Evolutionary conservation across 2,888 invertebrate species (phyloP), one percentile per base, ranked within the genome.

Genomic region (Eumacrocentrus americanus): DNA sequence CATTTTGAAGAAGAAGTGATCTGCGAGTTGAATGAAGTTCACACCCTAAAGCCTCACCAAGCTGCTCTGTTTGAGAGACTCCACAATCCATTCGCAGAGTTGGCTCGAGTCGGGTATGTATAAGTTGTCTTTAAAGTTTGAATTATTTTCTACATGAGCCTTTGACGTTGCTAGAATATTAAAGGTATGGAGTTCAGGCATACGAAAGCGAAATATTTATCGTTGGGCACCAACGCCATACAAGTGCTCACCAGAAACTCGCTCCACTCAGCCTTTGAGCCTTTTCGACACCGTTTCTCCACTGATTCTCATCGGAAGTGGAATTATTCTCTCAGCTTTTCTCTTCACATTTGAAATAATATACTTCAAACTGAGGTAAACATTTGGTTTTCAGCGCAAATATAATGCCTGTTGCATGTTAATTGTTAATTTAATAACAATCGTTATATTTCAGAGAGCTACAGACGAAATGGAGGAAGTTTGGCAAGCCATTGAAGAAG

Each of bases 101-200:
- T 78, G 22, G 63, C 69, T 3, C 76, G 67, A 67, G 66, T 77
- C 4, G 79, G 77, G 78, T 77, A 66, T n/a, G n/a, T n/a, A n/a
- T n/a, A n/a, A n/a, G n/a, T n/a, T n/a, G n/a, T n/a, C n/a, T n/a
- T n/a, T n/a, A n/a, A n/a, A n/a, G n/a, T n/a, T n/a, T n/a, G n/a
- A n/a, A n/a, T n/a, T n/a, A n/a, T n/a, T n/a, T n/a, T n/a, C n/a
- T n/a, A n/a, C n/a, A n/a, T n/a, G n/a, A n/a, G n/a, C n/a, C n/a
- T n/a, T n/a, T n/a, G n/a, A n/a, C n/a, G n/a, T n/a, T n/a, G n/a
- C n/a, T 40, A 77, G 76, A 25, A 54, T 74, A 4, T 67, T 69
- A n/a, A 76, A 71, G 47, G 66, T 73, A 56, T 65, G 70, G 37
- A 72, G 73, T 16, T 67, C 66, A 0, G 78, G 77, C 2, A 61